These are phyloP conservation scores for Eilema sororculum DNA, from an alignment of 2,888 invertebrate genomes.

Conservation along the genomic window DNA sequence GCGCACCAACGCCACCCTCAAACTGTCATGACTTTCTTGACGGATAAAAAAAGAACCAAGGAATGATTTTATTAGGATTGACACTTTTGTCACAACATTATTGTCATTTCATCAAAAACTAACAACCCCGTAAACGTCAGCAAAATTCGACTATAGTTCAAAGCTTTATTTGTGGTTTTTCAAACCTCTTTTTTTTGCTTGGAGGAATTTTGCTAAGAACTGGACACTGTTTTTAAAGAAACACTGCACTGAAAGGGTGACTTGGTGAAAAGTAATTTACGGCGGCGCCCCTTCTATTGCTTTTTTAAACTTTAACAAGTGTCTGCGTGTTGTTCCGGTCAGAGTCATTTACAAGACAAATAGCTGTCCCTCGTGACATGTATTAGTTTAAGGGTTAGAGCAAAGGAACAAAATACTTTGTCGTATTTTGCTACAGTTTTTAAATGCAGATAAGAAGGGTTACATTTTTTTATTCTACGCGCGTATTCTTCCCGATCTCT, in stretches of 20 bases:
- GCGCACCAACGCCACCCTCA: no score
- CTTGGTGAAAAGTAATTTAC: conserved; percentile 10
- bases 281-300: conserved; percentile 2
- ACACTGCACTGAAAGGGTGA: not conserved
- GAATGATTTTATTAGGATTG: no score
- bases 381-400: conserved; percentile 14
- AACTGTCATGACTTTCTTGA: no score
- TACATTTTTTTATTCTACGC: not conserved
- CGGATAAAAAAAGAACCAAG: no score
- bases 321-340: conserved; percentile 2
- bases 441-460: not conserved
- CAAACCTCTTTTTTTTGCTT: not conserved
- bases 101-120: no score
- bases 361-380: conserved; percentile 13
- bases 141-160: no score
- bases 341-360: conserved; percentile 17
- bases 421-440: not conserved
- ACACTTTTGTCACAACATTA: no score
- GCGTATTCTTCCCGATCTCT: not conserved
- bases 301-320: conserved; percentile 9
- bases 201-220: no score
- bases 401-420: not conserved
- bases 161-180: not conserved
- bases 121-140: no score
- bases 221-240: not conserved